These are phyloP conservation scores for Cotesia congregata DNA, from an alignment of 2,888 invertebrate genomes.

Conservation along the genomic window DNA sequence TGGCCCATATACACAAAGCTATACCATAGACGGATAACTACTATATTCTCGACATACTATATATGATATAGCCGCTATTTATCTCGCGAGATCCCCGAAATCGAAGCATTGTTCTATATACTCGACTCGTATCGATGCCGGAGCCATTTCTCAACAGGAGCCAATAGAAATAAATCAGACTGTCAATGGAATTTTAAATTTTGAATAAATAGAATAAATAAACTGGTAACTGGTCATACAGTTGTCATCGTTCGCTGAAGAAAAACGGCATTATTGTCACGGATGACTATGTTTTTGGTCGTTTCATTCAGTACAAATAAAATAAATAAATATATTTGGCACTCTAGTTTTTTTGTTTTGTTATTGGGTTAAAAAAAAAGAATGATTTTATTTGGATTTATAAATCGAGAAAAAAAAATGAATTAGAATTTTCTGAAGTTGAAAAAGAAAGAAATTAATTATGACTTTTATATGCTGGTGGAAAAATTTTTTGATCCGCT, in stretches of 20 bases:
- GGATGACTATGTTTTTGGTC: neutral
- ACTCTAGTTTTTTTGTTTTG: neutral
- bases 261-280: neutral
- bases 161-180: conserved; percentile 13
- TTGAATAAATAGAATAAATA: conserved; percentile 5
- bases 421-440: too few relatives aligned
- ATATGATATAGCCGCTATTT: conserved; percentile 51
- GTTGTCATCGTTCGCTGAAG: neutral
- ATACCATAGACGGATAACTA: conserved; percentile 20
- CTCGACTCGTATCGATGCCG: conserved; percentile 39
- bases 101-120: conserved; percentile 50
- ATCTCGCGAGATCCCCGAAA: conserved; percentile 55
- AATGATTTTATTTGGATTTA: too few relatives aligned
- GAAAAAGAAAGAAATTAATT: too few relatives aligned
- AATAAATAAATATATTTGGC: conserved; percentile 46
- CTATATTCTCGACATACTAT: conserved; percentile 36
- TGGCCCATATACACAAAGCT: conserved; percentile 30
- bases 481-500: too few relatives aligned
- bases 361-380: too few relatives aligned
- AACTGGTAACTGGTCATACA: neutral
- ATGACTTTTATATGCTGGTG: too few relatives aligned
- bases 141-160: conserved; percentile 17
- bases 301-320: neutral
- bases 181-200: neutral
- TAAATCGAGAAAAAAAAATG: too few relatives aligned